phyloP scores from a whole-genome alignment of 2,797 vertebrate genomes.

The Macrochelys suwanniensis region DNA sequence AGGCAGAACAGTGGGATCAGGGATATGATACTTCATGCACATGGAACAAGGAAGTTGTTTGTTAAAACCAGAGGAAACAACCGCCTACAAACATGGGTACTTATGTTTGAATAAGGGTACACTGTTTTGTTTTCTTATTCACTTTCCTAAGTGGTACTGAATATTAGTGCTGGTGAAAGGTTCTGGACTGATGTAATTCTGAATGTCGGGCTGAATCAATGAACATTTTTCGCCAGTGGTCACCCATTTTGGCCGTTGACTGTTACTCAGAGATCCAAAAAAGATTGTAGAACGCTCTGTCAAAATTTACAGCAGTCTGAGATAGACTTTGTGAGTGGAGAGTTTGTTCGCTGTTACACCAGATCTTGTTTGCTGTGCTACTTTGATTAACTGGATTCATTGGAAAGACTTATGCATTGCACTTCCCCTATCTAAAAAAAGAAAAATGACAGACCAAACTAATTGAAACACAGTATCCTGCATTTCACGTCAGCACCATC shows the following conservation, averaged over 20 bases:
- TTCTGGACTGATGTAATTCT: neutral
- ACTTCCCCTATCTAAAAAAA: neutral
- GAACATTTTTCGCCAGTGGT: neutral
- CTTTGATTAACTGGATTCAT: slow-evolving; percentile 18
- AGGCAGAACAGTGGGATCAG: slow-evolving; percentile 12
- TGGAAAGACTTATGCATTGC: neutral
- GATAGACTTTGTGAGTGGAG: neutral
- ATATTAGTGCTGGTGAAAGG: neutral
- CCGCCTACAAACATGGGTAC: neutral
- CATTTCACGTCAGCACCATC: neutral
- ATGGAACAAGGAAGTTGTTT: neutral
- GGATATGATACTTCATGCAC: neutral
- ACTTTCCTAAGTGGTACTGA: neutral
- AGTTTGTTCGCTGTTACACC: neutral
- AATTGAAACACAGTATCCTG: slow-evolving; percentile 23
- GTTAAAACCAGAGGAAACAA: neutral
- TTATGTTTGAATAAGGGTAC: neutral
- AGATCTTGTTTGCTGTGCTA: neutral
- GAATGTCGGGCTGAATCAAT: neutral
- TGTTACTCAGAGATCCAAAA: neutral
- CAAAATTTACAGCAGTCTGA: fast-evolving
- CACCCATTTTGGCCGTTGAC: neutral
- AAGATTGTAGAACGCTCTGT: neutral
- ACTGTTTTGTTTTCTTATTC: neutral
- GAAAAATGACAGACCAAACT: slow-evolving; percentile 25